Percentiles rank a stretch among this genome's conserved stretches.
These are phyloP conservation scores for Nematopogon swammerdamellus DNA, from an alignment of 2,888 invertebrate genomes.

Conservation along the genomic window DNA sequence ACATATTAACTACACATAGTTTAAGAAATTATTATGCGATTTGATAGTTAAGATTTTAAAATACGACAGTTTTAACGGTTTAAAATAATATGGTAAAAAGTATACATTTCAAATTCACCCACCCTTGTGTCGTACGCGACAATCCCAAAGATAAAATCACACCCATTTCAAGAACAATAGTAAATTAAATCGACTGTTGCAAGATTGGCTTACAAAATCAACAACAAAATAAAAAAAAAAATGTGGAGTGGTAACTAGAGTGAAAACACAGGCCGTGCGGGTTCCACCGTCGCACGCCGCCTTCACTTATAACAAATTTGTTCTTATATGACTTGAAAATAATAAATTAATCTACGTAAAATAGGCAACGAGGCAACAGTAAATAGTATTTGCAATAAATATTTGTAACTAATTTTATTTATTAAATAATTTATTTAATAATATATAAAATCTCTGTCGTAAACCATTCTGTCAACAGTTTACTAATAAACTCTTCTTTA, in stretches of 20 bases:
- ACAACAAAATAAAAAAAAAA: background rate
- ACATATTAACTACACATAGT: too few relatives aligned
- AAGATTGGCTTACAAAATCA: background rate
- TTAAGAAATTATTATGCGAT: too few relatives aligned
- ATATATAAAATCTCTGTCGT: slow-evolving; percentile 1
- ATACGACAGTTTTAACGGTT: too few relatives aligned
- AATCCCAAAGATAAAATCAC: background rate
- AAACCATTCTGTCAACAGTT: slow-evolving; percentile 17
- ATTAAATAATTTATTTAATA: background rate
- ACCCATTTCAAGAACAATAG: background rate
- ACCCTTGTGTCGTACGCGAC: background rate
- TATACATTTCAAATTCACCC: background rate
- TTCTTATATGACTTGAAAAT: background rate
- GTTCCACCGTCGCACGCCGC: too few relatives aligned
- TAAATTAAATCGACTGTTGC: background rate
- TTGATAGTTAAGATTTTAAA: too few relatives aligned
- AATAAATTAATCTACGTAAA: background rate
- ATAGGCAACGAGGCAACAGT: slow-evolving; percentile 22
- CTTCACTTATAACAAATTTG: background rate
- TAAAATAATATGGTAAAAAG: too few relatives aligned
- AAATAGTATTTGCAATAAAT: slow-evolving; percentile 36
- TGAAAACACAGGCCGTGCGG: background rate
- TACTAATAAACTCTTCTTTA: slow-evolving; percentile 25
- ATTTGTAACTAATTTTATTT: slow-evolving; percentile 25
- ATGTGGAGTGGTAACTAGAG: background rate